Percentiles rank a stretch among this genome's conserved stretches.
Evolutionary conservation across 2,888 invertebrate genomes (phyloP).

Genomic region (Choristoneura rosaceana): DNA sequence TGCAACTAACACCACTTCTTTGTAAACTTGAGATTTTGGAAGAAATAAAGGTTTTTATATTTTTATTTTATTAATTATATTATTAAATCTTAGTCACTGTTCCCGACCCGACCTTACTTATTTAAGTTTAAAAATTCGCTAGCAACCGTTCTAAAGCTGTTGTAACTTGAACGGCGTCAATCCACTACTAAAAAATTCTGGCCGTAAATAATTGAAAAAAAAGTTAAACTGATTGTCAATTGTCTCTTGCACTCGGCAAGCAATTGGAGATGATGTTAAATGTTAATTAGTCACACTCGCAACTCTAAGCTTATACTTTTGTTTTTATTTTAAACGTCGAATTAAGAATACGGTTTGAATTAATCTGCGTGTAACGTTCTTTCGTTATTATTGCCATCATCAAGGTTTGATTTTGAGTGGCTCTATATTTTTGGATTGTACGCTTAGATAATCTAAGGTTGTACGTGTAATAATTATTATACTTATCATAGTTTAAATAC

Average conservation of each 20-base stretch:
- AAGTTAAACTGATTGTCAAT: not conserved
- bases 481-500: too few relatives aligned
- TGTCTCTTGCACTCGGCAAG: not conserved
- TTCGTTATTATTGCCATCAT: not conserved
- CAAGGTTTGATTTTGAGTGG: too few relatives aligned
- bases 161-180: not conserved
- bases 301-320: not conserved
- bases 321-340: not conserved
- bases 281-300: not conserved
- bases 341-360: not conserved
- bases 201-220: conserved; percentile 1
- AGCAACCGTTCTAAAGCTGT: not conserved
- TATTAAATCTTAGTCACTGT: too few relatives aligned
- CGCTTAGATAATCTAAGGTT: too few relatives aligned
- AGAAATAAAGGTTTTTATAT: too few relatives aligned
- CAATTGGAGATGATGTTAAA: not conserved
- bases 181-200: not conserved
- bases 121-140: too few relatives aligned
- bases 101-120: too few relatives aligned
- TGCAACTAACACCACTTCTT: too few relatives aligned
- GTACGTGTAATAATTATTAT: too few relatives aligned
- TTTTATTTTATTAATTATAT: too few relatives aligned
- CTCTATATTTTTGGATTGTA: too few relatives aligned
- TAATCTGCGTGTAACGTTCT: not conserved
- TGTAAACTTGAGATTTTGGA: too few relatives aligned